Evolutionary conservation across 2,113 vertebrate species (phyloP), one percentile per base, ranked within the genome.

Genomic region (Dryoscopus gambensis): DNA sequence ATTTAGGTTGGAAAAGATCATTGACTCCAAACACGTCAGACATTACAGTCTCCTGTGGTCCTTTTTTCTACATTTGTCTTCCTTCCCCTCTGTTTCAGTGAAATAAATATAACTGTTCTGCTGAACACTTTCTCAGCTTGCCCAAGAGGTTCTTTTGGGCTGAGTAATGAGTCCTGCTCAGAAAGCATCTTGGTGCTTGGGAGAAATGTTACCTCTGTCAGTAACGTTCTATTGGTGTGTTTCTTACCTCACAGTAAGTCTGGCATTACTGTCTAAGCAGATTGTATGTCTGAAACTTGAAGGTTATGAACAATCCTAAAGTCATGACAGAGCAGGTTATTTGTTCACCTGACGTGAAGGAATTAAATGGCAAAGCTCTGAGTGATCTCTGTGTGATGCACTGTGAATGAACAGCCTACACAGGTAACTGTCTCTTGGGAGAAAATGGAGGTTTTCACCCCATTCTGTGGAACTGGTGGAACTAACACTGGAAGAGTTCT

Each of bases 1-100:
- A 25, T 67, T 80, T 71, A 62, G 15, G 3, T 47, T 52, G n/a
- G 56, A 75, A 60, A 59, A 75, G 11, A 35, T 33, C 10, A 25
- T 13, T 3, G 5, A 33, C 33, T 55, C 24, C 35, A 70, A 50
- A 40, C 0, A 0, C 24, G 15, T 56, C n/a, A 71, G 40, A 78
- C 5, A 25, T 46, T 42, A 39, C 2, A 40, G 15, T 44, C 17
- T 64, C 22, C n/a, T 3, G 5, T 53, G 5, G 24, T 40, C 9
- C 59, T 90, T 74, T 67, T 76, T 21, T 22, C 30, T 68, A 22
- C 12, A 13, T 49, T 52, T 82, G 19, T 46, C 15, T 67, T 73
- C 37, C 7, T 84, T 84, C 87, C 5, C 65, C 24, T 68, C 21
- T 9, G 3, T 35, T 87, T 75, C 30, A 14, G 7, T 50, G 31